Evolutionary conservation across 64 coral and sea anemone species (phyloP).

Genomic region (Montipora cactus): DNA sequence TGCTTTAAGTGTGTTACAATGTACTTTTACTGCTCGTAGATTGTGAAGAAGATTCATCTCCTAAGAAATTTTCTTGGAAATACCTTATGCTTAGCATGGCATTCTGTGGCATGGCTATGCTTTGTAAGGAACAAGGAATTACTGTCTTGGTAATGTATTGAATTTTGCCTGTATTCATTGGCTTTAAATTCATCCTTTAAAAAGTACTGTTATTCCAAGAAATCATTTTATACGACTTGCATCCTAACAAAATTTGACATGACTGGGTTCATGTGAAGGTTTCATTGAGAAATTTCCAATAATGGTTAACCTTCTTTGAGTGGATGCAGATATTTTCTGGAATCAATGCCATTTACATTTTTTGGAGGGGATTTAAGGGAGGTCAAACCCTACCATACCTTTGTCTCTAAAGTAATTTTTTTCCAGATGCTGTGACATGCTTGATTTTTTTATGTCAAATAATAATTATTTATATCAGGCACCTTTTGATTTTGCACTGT

Average conservation of each 20-base stretch:
- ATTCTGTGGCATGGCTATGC: constrained; percentile 80
- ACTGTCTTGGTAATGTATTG: constrained; percentile 80
- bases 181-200: background rate
- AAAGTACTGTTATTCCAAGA: background rate
- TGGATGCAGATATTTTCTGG: too few species aligned
- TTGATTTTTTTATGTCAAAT: too few species aligned
- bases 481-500: too few species aligned
- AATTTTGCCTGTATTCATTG: background rate
- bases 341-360: too few species aligned
- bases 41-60: background rate
- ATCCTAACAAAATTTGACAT: background rate
- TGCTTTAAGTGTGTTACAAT: background rate
- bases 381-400: too few species aligned
- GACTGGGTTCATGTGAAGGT: too few species aligned
- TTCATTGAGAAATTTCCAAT: too few species aligned
- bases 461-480: too few species aligned
- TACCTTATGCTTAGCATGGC: constrained; percentile 61
- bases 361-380: too few species aligned
- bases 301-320: too few species aligned
- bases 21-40: background rate
- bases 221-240: background rate
- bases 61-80: constrained; percentile 52
- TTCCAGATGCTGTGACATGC: too few species aligned
- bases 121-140: constrained; percentile 96
- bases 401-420: too few species aligned